Conservation (phyloP, 2,113 vertebrate species). For the Lates calcarifer region DNA sequence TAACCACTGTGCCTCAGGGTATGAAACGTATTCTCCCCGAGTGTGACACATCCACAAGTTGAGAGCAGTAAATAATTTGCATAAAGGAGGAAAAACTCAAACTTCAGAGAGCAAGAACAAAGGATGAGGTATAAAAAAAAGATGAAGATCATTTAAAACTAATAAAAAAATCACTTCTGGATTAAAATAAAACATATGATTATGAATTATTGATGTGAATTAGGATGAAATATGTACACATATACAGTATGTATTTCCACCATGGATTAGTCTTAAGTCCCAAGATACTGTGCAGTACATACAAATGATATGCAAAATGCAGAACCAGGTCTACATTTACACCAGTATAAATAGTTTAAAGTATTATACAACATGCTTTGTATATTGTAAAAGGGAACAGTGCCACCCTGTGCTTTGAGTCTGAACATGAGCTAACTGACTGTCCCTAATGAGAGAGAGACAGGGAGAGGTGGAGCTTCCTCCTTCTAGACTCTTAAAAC, state of each 20-base stretch:
- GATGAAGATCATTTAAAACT: not conserved
- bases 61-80: constrained; percentile 47
- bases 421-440: not conserved
- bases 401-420: constrained; percentile 41
- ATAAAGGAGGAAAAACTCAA: constrained; percentile 34
- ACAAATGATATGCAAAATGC: constrained; percentile 1
- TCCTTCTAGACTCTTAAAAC: not conserved
- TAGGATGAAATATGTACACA: not conserved
- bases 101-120: constrained; percentile 27
- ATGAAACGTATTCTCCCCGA: constrained; percentile 21
- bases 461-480: not conserved
- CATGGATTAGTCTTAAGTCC: not conserved
- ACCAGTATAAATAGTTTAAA: not conserved
- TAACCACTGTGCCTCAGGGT: not conserved
- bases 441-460: not conserved
- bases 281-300: not conserved
- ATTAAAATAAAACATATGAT: not conserved
- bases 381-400: constrained; percentile 31
- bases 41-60: constrained; percentile 26
- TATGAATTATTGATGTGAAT: constrained; percentile 4
- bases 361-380: not conserved
- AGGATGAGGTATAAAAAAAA: not conserved
- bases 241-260: constrained; percentile 6
- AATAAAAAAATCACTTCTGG: not conserved
- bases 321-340: not conserved